A percentile compares a stretch with the other conserved stretches of the same genome.
These are phyloP conservation scores for Calephelis virginiensis DNA, from an alignment of 1,140 invertebrate genomes.

Conservation along the genomic window DNA sequence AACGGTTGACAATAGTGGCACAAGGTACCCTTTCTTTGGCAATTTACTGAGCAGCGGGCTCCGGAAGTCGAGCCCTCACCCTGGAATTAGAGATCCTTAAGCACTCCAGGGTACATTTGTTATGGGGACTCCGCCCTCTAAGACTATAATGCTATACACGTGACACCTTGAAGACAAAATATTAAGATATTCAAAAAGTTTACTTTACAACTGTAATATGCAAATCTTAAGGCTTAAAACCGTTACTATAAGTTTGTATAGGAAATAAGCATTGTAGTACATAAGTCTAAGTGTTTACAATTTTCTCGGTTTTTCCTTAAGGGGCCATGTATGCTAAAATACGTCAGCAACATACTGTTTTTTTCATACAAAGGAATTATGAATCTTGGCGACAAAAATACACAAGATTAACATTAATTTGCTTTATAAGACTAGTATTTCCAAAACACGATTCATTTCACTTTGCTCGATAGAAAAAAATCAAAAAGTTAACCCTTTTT, in stretches of 20 bases:
- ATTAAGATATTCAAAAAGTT: not conserved
- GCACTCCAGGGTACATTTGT: constrained; percentile 54
- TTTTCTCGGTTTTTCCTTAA: no score
- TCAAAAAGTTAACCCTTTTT: no score
- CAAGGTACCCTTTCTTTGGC: constrained; percentile 71
- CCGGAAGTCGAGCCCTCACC: constrained; percentile 63
- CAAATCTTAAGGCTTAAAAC: not conserved
- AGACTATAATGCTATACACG: constrained; percentile 47
- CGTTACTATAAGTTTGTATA: not conserved
- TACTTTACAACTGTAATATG: not conserved
- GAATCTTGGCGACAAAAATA: no score
- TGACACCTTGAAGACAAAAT: constrained; percentile 38
- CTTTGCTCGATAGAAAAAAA: no score
- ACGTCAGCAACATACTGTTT: no score
- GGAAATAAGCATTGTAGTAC: no score
- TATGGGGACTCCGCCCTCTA: constrained; percentile 57
- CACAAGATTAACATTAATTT: no score
- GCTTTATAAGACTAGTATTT: no score
- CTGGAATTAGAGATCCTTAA: constrained; percentile 64
- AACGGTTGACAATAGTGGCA: constrained; percentile 72
- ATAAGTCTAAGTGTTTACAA: no score
- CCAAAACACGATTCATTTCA: no score
- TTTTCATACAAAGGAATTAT: no score
- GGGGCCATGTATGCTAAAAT: no score
- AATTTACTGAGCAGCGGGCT: constrained; percentile 69